These are phyloP conservation scores for Enteromius afrohamiltoni DNA, from an alignment of 2,797 vertebrate genomes.

Conservation along the genomic window DNA sequence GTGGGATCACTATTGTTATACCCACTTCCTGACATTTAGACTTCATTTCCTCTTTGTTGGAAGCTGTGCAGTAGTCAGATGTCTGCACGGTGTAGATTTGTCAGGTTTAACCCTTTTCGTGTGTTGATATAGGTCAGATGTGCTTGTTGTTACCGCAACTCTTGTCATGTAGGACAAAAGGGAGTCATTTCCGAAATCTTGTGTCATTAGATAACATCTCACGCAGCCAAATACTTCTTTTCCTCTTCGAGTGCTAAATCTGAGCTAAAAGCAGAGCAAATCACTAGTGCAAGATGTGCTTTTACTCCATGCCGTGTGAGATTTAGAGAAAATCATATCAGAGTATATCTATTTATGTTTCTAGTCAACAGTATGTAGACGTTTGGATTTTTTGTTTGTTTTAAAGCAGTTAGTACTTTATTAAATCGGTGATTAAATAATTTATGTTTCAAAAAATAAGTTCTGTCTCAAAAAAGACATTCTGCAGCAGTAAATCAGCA, in stretches of 20 bases:
- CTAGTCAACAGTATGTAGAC: not conserved
- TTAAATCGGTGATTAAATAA: not conserved
- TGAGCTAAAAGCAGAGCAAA: not conserved
- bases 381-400: not conserved
- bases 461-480: not conserved
- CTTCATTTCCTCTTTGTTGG: constrained; percentile 46
- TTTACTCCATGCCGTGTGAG: not conserved
- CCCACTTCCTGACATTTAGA: constrained; percentile 66
- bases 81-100: constrained; percentile 9
- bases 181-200: constrained; percentile 11
- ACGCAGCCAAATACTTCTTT: not conserved
- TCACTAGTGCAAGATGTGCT: not conserved
- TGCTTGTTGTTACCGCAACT: not conserved
- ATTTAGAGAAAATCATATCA: not conserved
- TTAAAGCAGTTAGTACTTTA: not conserved
- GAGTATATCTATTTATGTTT: not conserved
- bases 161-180: constrained; percentile 16
- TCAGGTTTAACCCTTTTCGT: constrained; percentile 28
- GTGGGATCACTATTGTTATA: constrained; percentile 69
- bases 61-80: not conserved
- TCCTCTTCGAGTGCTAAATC: not conserved
- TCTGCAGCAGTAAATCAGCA: not conserved
- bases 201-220: constrained; percentile 4
- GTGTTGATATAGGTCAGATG: not conserved
- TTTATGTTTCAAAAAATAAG: not conserved